These are phyloP conservation scores for Gavialis gangeticus DNA, from an alignment of 2,113 vertebrate genomes.

Conservation along the genomic window DNA sequence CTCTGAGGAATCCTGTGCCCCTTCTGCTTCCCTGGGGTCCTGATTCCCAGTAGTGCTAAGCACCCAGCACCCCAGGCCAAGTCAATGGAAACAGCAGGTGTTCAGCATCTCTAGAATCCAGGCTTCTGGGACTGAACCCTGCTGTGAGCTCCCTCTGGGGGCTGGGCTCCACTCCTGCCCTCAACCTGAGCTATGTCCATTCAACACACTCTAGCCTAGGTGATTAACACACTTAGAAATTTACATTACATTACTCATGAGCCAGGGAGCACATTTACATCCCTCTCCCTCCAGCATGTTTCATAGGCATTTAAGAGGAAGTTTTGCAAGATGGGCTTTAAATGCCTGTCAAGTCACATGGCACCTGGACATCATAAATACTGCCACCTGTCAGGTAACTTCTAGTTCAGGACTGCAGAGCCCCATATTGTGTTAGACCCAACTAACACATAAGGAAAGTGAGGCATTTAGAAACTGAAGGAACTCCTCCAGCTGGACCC, in stretches of 20 bases:
- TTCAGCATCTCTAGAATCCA: not conserved
- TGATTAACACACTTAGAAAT: not conserved
- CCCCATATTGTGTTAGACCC: not conserved
- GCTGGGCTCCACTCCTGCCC: not conserved
- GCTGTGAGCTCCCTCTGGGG: not conserved
- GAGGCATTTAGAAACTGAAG: not conserved
- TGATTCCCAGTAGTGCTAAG: not conserved
- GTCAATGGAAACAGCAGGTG: not conserved
- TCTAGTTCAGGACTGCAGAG: no score
- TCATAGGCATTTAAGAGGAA: not conserved
- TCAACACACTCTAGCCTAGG: not conserved
- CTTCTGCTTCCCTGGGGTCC: no score
- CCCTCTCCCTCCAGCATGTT: not conserved
- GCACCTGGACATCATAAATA: not conserved
- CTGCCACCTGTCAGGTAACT: not conserved
- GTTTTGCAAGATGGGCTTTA: not conserved
- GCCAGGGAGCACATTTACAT: no score
- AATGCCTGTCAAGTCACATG: not conserved
- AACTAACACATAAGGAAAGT: not conserved
- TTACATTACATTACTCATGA: not conserved
- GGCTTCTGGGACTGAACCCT: not conserved
- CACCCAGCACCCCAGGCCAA: not conserved
- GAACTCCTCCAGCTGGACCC: rapidly evolving
- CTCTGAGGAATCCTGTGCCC: no score
- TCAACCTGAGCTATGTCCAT: not conserved